Evolutionary conservation across 92 coral and sea anemone genomes (phyloP).

Genomic region (Galaxea fascicularis): DNA sequence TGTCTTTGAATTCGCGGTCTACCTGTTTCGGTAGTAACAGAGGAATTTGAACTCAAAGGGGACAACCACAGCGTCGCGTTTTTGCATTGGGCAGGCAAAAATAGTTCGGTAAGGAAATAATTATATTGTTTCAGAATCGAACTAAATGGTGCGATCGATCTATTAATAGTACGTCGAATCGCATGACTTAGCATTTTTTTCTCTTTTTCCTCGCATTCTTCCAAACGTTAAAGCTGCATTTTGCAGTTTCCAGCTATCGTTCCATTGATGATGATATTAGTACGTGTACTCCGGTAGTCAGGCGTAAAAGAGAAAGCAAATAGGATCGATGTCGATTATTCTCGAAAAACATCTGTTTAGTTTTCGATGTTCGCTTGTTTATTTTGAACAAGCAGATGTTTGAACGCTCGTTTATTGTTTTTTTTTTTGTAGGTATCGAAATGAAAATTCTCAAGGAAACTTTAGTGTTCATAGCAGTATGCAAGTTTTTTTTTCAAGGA

Average conservation of each 20-base stretch:
- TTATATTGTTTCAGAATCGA: neutral
- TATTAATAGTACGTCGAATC: too few relatives aligned
- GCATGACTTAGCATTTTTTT: too few relatives aligned
- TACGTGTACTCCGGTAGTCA: too few relatives aligned
- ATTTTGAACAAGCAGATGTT: neutral
- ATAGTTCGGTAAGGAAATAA: conserved; percentile 54
- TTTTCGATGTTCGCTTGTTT: neutral
- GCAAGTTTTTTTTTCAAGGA: neutral
- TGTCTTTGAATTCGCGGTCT: too few relatives aligned
- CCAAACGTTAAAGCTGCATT: too few relatives aligned
- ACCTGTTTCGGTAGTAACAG: conserved; percentile 21
- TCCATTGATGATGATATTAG: too few relatives aligned
- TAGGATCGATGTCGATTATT: too few relatives aligned
- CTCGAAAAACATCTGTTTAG: neutral
- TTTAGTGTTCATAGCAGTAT: neutral
- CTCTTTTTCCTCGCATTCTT: too few relatives aligned
- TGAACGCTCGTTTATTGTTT: neutral
- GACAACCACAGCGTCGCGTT: conserved; percentile 76
- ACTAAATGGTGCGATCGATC: too few relatives aligned
- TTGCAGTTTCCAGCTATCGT: too few relatives aligned
- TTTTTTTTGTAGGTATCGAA: too few relatives aligned
- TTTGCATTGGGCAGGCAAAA: conserved; percentile 75
- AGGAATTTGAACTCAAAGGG: conserved; percentile 68
- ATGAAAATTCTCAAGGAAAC: too few relatives aligned
- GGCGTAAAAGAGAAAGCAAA: neutral